Conservation (phyloP, 2,888 invertebrate genomes). For the Cyrtodaria siliqua region DNA sequence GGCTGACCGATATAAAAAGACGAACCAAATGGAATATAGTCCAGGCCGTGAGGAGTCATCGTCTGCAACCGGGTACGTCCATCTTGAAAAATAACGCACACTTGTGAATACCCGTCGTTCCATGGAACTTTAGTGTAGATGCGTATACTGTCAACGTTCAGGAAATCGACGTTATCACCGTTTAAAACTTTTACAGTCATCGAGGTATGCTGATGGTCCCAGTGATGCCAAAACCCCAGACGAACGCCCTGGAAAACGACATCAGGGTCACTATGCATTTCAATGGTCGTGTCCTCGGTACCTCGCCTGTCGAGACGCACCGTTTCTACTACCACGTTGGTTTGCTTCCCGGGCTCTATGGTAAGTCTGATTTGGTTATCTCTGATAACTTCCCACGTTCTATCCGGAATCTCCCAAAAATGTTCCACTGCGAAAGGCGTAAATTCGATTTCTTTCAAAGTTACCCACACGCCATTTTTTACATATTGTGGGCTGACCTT, state of each 20-base stretch:
- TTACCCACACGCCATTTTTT: constrained; percentile 29
- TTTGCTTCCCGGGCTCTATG: constrained; percentile 36
- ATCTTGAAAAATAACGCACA: constrained; percentile 69
- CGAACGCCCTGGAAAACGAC: constrained; percentile 57
- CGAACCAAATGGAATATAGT: constrained; percentile 72
- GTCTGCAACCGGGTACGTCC: constrained; percentile 65
- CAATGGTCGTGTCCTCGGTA: constrained; percentile 31
- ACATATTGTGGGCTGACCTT: constrained; percentile 40
- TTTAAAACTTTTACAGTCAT: constrained; percentile 55
- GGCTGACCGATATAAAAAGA: constrained; percentile 69
- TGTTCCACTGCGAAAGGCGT: constrained; percentile 41
- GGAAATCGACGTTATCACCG: constrained; percentile 6
- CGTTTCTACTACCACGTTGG: constrained; percentile 50
- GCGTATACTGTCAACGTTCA: constrained; percentile 55
- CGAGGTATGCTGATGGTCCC: constrained; percentile 38
- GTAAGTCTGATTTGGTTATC: constrained; percentile 53
- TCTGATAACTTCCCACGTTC: constrained; percentile 45
- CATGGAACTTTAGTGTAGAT: constrained; percentile 65
- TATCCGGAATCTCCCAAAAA: constrained; percentile 64
- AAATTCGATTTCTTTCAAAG: constrained; percentile 34
- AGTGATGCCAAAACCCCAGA: constrained; percentile 63
- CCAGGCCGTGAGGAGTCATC: constrained; percentile 64
- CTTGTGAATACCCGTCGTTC: constrained; percentile 65
- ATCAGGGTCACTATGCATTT: constrained; percentile 52
- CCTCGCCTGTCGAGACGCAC: constrained; percentile 46